A percentile compares a stretch with the other conserved stretches of the same genome.
These are phyloP conservation scores for Andrena camellia DNA, from an alignment of 2,888 invertebrate species.

Conservation along the genomic window DNA sequence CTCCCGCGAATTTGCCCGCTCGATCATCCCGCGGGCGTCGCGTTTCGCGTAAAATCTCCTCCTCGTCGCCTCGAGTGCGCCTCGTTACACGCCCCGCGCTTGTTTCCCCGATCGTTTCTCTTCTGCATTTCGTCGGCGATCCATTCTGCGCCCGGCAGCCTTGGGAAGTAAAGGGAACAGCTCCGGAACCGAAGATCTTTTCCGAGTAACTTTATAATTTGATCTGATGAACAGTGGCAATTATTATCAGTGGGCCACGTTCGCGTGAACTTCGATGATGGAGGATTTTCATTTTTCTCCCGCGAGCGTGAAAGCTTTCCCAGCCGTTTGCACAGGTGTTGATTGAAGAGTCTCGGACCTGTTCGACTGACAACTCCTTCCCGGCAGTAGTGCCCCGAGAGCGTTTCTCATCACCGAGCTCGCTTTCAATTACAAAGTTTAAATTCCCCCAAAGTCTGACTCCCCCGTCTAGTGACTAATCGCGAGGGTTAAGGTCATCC, in stretches of 20 bases:
- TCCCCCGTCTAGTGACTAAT: too few relatives aligned
- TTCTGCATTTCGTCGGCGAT: conserved; percentile 2
- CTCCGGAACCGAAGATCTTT: neutral
- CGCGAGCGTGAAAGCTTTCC: too few relatives aligned
- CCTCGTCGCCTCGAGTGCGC: neutral
- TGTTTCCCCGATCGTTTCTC: neutral
- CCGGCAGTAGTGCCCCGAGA: too few relatives aligned
- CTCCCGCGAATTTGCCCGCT: conserved; percentile 31
- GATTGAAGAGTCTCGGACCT: too few relatives aligned
- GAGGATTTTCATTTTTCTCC: too few relatives aligned
- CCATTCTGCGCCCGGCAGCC: neutral
- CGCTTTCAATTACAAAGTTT: too few relatives aligned
- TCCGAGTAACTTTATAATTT: too few relatives aligned
- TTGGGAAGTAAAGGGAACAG: neutral
- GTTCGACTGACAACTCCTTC: too few relatives aligned
- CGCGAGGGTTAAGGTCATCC: too few relatives aligned
- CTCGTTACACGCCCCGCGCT: conserved; percentile 5
- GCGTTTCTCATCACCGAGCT: too few relatives aligned
- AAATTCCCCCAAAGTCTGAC: too few relatives aligned
- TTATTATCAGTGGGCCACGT: neutral
- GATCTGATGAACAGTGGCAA: neutral
- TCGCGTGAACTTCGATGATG: neutral
- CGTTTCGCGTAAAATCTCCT: conserved; percentile 22
- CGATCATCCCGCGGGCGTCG: conserved; percentile 36
- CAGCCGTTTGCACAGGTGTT: too few relatives aligned